Evolutionary conservation across 1,140 invertebrate species (phyloP), one percentile per base, ranked within the genome.

Genomic region (Apis dorsata): DNA sequence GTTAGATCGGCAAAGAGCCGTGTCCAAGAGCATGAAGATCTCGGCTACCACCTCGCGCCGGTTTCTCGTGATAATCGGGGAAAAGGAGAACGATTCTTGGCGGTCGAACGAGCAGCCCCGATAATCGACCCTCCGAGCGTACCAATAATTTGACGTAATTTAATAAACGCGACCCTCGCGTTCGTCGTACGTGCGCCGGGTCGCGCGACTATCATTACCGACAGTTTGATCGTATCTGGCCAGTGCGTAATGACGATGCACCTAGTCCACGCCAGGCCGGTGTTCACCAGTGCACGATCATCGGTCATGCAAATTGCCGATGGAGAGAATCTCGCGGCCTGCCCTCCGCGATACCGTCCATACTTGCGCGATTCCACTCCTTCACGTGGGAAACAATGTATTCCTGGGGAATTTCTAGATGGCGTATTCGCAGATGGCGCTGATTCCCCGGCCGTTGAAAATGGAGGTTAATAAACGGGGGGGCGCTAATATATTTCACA

Each of bases 61-160:
- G 71, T 55, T 24, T 75, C 57, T 55, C 74, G 73, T 57, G 68
- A 78, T 85, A 86, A 86, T 85, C 73, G 74, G 76, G 85, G 65
- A 79, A 89, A 90, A 90, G 78, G 75, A 72, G 60, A 81, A 73
- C 83, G 88, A 74, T 86, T 70, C 71, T 77, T 85, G 76, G 75
- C 83, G 68, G 70, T 76, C 82, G 63, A 74, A 77, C 72, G 59
- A 73, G 85, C 60, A 66, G 57, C 53, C 82, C 74, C 80, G 79
- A 83, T 86, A 86, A 86, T 85, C 84, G 79, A 80, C 82, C 84
- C 86, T 79, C 75, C 74, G 66, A 88, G 87, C 82, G 86, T 79
- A 89, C 88, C 90, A 91, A 91, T 91, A 91, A 91, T 91, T 91
- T 91, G 88, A 91, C 90, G 90, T 91, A 91, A 91, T 92, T 92